phyloP scores from a whole-genome alignment of 2,113 vertebrate genomes.

The Aleadryas rufinucha region DNA sequence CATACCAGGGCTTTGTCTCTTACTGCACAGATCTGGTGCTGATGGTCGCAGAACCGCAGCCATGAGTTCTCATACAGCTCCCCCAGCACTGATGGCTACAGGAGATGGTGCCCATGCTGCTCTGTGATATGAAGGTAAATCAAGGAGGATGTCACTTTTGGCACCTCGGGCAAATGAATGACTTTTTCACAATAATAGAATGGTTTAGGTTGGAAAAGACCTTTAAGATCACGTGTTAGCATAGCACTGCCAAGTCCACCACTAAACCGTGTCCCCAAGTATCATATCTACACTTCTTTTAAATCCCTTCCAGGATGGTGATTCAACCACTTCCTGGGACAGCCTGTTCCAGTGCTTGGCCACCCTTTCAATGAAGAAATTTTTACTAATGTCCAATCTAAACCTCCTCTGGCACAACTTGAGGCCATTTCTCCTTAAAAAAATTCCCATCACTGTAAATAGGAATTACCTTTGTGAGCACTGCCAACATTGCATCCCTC shows the following conservation, averaged over 20 bases:
- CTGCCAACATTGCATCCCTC: not conserved
- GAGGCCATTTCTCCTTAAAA: not conserved
- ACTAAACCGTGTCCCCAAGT: not conserved
- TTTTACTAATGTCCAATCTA: not conserved
- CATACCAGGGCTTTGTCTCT: not conserved
- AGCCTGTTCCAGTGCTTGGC: not conserved
- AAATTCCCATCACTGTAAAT: not conserved
- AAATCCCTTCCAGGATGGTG: not conserved
- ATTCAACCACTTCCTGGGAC: not conserved
- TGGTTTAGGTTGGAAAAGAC: not conserved
- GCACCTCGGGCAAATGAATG: not conserved
- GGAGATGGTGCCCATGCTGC: not conserved
- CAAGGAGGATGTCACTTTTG: not conserved
- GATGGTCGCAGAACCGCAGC: fast-evolving
- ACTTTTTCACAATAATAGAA: not conserved
- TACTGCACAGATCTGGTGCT: not conserved
- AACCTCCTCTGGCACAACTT: not conserved
- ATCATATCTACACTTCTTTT: not conserved
- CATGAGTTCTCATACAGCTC: not conserved
- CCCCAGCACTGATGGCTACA: not conserved
- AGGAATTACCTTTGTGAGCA: not conserved
- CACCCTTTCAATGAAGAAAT: not conserved
- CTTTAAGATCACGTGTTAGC: not conserved
- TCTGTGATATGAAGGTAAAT: not conserved
- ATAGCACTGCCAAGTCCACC: not conserved